A percentile compares a stretch with the other conserved stretches of the same genome.
Evolutionary conservation across 2,888 invertebrate species (phyloP).

Genomic region (Neoitamus cyanurus): DNA sequence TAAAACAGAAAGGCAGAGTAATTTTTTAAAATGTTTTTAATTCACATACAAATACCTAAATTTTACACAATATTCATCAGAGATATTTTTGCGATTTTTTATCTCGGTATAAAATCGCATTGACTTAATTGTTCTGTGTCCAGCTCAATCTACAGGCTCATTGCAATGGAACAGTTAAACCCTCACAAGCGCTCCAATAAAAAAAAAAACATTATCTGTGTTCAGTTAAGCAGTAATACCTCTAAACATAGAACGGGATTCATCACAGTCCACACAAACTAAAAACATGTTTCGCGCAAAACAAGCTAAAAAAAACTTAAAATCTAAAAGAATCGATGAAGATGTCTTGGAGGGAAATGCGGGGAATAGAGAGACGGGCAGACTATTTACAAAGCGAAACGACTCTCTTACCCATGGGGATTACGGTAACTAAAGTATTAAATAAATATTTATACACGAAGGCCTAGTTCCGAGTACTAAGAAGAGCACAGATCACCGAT

Average conservation of each 20-base stretch:
- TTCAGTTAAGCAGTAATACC: background rate
- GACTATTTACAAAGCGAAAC: slow-evolving; percentile 23
- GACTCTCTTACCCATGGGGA: slow-evolving; percentile 4
- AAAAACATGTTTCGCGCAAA: background rate
- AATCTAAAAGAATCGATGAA: slow-evolving; percentile 25
- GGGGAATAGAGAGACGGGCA: background rate
- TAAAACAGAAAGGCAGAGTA: background rate
- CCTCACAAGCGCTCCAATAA: background rate
- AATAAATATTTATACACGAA: slow-evolving; percentile 33
- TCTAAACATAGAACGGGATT: slow-evolving; percentile 34
- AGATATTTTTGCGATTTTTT: background rate
- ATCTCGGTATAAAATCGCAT: background rate
- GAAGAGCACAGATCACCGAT: slow-evolving; percentile 25
- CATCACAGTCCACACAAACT: slow-evolving; percentile 51
- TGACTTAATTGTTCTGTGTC: slow-evolving; percentile 9
- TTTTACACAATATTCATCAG: slow-evolving; percentile 30
- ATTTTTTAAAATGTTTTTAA: slow-evolving; percentile 7
- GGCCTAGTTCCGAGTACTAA: slow-evolving; percentile 29
- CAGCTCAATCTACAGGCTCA: background rate
- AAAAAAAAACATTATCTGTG: slow-evolving; percentile 3
- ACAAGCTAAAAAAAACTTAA: slow-evolving; percentile 3
- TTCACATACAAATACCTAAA: slow-evolving; percentile 33
- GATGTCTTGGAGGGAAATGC: slow-evolving; percentile 9
- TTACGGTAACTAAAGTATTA: slow-evolving; percentile 1
- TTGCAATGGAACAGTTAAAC: background rate